Evolutionary conservation across 1,140 invertebrate genomes (phyloP).

Genomic region (Anastrepha obliqua): DNA sequence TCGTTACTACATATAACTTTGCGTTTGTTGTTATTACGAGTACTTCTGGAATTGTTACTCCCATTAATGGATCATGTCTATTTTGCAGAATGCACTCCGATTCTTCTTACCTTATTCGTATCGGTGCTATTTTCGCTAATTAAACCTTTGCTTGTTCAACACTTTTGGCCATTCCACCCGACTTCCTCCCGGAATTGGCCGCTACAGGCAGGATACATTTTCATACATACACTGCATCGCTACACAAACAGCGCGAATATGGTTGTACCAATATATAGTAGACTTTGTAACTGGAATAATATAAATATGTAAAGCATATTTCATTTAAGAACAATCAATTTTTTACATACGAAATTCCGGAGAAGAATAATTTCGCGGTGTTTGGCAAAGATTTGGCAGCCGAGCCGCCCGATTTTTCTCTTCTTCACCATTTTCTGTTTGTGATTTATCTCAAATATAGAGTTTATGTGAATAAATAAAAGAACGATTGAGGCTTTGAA

Average conservation of each 20-base stretch:
- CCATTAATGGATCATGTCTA: conserved; percentile 42
- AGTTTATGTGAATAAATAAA: too few species aligned
- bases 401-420: too few species aligned
- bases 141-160: conserved; percentile 43
- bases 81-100: conserved; percentile 5
- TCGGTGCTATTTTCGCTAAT: conserved; percentile 42
- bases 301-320: background rate
- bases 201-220: background rate
- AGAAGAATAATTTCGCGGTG: too few species aligned
- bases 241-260: background rate
- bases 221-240: background rate
- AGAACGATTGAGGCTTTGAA: too few species aligned
- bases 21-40: background rate
- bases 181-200: conserved; percentile 4
- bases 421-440: too few species aligned
- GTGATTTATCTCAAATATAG: too few species aligned
- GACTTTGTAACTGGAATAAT: background rate
- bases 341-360: too few species aligned
- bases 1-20: background rate
- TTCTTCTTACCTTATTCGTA: conserved; percentile 14
- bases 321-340: too few species aligned
- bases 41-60: background rate
- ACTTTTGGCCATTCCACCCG: conserved; percentile 17
- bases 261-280: background rate
- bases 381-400: too few species aligned